phyloP scores from a whole-genome alignment of 1,140 invertebrate species.

The Tribolium castaneum region DNA sequence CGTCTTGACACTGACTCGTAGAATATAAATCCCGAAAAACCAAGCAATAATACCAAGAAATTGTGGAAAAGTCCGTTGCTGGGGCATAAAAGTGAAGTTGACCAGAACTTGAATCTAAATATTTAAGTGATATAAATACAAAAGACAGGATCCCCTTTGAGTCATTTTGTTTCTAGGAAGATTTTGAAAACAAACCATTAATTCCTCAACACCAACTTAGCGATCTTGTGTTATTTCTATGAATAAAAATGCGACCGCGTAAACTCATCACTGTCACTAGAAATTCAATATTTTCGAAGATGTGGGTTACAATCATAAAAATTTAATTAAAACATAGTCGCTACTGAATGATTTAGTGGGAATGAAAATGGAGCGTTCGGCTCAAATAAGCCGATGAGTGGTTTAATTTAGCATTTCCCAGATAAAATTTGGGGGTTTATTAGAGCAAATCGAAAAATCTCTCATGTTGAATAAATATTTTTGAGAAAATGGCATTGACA shows the following conservation, averaged over 20 bases:
- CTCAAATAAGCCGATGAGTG: not conserved
- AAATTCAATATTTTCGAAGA: not conserved
- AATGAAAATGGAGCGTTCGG: slow-evolving; percentile 10
- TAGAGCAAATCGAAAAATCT: slow-evolving; percentile 21
- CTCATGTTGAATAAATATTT: not conserved
- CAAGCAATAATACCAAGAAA: not conserved
- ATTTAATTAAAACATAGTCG: slow-evolving; percentile 19
- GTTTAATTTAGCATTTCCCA: slow-evolving; percentile 1
- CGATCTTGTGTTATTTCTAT: not conserved
- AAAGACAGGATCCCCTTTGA: not conserved
- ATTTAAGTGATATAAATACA: slow-evolving; percentile 24
- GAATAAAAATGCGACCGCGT: slow-evolving; percentile 9
- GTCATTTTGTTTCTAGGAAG: not conserved
- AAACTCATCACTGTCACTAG: not conserved
- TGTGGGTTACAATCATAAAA: slow-evolving; percentile 16
- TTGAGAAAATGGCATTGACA: slow-evolving; percentile 2
- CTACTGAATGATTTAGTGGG: slow-evolving; percentile 9
- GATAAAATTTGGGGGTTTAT: not conserved
- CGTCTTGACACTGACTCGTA: not conserved
- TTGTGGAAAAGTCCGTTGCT: not conserved
- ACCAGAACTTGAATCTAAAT: slow-evolving; percentile 15
- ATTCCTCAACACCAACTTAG: not conserved
- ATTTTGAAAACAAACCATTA: slow-evolving; percentile 16
- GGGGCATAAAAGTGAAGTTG: slow-evolving; percentile 2
- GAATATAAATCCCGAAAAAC: not conserved